Evolutionary conservation across 1,140 invertebrate species (phyloP).

Genomic region (roundworm (Caenorhabditis elegans)): WBcel235 BX284605.5:9100001-9100500

Average conservation of each 20-base stretch:
- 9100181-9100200: conserved; percentile 15
- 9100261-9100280: too few species aligned
- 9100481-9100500: background rate
- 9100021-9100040: conserved; percentile 5
- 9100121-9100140: background rate
- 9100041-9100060: conserved; percentile 8
- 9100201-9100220: background rate
- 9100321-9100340: background rate
- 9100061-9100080: conserved; percentile 5
- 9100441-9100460: conserved; percentile 5
- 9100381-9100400: conserved; percentile 7
- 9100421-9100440: conserved; percentile 16
- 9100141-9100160: background rate
- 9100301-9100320: background rate
- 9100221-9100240: conserved; percentile 16
- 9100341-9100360: conserved; percentile 11
- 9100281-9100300: background rate
- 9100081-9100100: background rate
- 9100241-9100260: background rate
- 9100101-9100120: background rate
- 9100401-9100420: conserved; percentile 3
- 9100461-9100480: background rate
- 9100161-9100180: background rate
- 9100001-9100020: background rate
- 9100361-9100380: background rate